phyloP scores from a whole-genome alignment of 2,888 invertebrate genomes.

The Sycophila texana region DNA sequence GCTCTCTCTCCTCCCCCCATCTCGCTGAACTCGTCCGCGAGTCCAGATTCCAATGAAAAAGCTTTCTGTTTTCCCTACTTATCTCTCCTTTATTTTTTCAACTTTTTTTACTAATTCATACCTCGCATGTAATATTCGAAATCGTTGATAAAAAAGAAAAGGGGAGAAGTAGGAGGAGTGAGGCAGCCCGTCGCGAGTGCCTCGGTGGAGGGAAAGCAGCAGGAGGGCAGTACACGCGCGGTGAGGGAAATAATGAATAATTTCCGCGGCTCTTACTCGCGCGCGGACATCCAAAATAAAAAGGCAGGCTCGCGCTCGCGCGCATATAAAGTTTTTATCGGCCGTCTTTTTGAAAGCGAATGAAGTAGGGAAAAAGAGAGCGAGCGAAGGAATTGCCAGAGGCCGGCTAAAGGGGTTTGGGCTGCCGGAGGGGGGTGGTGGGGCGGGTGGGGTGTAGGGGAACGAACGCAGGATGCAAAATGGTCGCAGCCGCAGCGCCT shows the following conservation, averaged over 20 bases:
- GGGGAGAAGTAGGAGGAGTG: background rate
- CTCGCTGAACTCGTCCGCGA: background rate
- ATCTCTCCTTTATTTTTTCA: too few species aligned
- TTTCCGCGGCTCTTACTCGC: slow-evolving; percentile 50
- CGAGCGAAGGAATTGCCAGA: slow-evolving; percentile 53
- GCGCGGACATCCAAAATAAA: slow-evolving; percentile 53
- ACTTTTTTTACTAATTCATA: background rate
- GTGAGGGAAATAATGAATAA: slow-evolving; percentile 54
- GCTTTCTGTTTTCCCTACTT: background rate
- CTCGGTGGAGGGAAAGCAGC: background rate
- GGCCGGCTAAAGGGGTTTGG: slow-evolving; percentile 32
- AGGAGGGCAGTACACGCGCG: slow-evolving; percentile 37
- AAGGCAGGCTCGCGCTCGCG: slow-evolving; percentile 35
- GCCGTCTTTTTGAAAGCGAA: slow-evolving; percentile 57
- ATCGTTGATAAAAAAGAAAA: slow-evolving; percentile 46
- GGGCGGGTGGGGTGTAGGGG: slow-evolving; percentile 16
- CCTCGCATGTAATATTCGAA: slow-evolving; percentile 39
- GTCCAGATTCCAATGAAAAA: slow-evolving; percentile 8
- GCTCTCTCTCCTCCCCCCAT: background rate
- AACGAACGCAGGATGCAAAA: slow-evolving; percentile 60
- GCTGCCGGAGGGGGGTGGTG: background rate
- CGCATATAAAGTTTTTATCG: slow-evolving; percentile 57
- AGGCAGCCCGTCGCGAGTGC: background rate
- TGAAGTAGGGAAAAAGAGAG: slow-evolving; percentile 53
- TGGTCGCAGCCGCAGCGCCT: slow-evolving; percentile 63